Evolutionary conservation across 2,113 vertebrate species (phyloP).

Genomic region (Peromyscus leucopus): DNA sequence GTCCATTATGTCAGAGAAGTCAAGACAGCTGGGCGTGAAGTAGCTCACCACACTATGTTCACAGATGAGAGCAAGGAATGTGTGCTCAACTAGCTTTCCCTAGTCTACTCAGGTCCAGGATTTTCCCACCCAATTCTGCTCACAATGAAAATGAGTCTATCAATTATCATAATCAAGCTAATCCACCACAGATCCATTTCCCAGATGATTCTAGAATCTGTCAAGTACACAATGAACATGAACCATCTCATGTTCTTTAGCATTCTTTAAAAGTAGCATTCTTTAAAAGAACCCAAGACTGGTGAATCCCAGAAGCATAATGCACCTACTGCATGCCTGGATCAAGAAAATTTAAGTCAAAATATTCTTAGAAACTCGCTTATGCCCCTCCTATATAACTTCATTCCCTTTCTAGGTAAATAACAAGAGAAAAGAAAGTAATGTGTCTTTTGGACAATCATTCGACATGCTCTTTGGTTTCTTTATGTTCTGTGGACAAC

Average conservation of each 20-base stretch:
- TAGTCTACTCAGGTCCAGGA: too few species aligned
- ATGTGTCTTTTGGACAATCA: not conserved
- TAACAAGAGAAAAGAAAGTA: not conserved
- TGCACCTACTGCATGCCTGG: not conserved
- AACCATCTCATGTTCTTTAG: too few species aligned
- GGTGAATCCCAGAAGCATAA: not conserved
- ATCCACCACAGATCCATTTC: not conserved
- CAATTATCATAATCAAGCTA: not conserved
- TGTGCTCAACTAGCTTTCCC: too few species aligned
- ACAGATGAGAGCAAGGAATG: not conserved
- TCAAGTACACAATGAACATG: not conserved
- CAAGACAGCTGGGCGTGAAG: not conserved
- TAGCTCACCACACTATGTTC: too few species aligned
- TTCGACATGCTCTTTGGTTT: not conserved
- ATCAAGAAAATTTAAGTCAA: not conserved
- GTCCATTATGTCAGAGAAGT: not conserved
- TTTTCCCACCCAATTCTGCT: not conserved
- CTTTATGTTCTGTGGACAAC: slow-evolving; percentile 42
- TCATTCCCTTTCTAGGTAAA: slow-evolving; percentile 23
- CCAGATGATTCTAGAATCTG: not conserved
- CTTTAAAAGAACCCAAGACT: not conserved
- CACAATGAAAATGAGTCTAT: too few species aligned
- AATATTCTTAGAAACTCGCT: not conserved
- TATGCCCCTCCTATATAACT: not conserved
- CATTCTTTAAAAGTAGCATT: too few species aligned